Evolutionary conservation across 2,888 invertebrate genomes (phyloP), one percentile per base, ranked within the genome.

Genomic region (Zele albiditarsus): DNA sequence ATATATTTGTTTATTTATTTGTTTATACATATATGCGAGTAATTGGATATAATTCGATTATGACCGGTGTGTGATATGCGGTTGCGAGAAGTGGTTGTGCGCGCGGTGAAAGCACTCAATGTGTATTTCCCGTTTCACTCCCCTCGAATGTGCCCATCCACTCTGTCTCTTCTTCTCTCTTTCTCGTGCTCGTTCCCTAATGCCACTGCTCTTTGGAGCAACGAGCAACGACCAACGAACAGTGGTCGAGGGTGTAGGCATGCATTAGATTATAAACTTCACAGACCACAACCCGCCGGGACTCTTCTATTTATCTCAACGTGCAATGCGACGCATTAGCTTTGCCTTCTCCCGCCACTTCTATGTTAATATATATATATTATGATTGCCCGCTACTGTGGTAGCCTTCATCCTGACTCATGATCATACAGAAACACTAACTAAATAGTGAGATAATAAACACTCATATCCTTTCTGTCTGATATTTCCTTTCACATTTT

Each of bases 261-360:
- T 82, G 84, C 86, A 88, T 88, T 88, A 85, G 86, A 88, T 88
- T 88, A 88, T 88, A 84, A 88, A 88, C 87, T 87, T 87, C 86
- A 86, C 85, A 87, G 86, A 84, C 76, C 85, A 80, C 83, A 84
- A 82, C 82, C 80, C 66, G 57, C 71, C 67, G 67, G 20, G 58
- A 63, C 63, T 46, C 60, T 58, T 70, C 53, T 12, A 67, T 57
- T 66, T 58, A 63, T 63, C 60, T 38, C 62, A 53, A 71, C 33
- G 27, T 25, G 58, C 76, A 71, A 78, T 81, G 80, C 84, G 83
- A 83, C 81, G 81, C 83, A 85, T 84, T 85, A 84, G 80, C 77
- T 79, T 81, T 81, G 76, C 77, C 78, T 76, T 60, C 72, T 72
- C 77, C 76, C 71, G 57, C 42, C 71, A 70, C 49, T 25, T 67